Evolutionary conservation across 2,113 vertebrate genomes (phyloP), one percentile per base, ranked within the genome.

Genomic region (Nannobrachium achirus): DNA sequence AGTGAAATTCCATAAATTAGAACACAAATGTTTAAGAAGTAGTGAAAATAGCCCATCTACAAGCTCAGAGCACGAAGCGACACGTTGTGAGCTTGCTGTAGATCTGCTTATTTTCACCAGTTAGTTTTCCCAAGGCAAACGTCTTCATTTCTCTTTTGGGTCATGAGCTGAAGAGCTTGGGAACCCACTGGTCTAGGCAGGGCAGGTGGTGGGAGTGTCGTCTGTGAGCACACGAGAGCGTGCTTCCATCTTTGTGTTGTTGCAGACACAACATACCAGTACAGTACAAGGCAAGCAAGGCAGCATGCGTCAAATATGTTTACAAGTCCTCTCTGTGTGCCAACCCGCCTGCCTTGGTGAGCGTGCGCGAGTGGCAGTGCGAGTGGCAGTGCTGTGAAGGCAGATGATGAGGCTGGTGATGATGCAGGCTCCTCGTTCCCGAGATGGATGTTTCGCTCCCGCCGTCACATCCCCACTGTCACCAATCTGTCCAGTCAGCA

Each of bases 401-500:
- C 38, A 68, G 79, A 74, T 86, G 68, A 81, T 81, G 70, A 66
- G 6, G 57, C 4, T 51, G 59, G 66, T 10, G 1, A 60, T 62
- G 75, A 87, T 77, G 75, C 72, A 76, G 77, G 69, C 63, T 59
- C 80, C 82, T 68, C 56, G 0, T 51, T 45, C 39, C 53, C 8
- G 39, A 69, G 73, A 86, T 85, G 71, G 66, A 88, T 83, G 82
- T 67, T 65, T 33, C 20, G 52, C 8, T 1, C 1, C 71, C 51
- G 60, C 64, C 33, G 56, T 71, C 76, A 66, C 73, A 70, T 53
- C 71, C 25, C 40, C 39, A 1, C 69, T 75, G 59, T 71, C 76
- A 66, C 75, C 64, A 51, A 73, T 74, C 20, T 14, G 62, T 67
- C 63, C 38, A 67, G 59, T 89, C 84, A 82, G 82, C 84, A 76